Evolutionary conservation across 92 coral and sea anemone genomes (phyloP).

Genomic region (Palythoa heliodiscus): DNA sequence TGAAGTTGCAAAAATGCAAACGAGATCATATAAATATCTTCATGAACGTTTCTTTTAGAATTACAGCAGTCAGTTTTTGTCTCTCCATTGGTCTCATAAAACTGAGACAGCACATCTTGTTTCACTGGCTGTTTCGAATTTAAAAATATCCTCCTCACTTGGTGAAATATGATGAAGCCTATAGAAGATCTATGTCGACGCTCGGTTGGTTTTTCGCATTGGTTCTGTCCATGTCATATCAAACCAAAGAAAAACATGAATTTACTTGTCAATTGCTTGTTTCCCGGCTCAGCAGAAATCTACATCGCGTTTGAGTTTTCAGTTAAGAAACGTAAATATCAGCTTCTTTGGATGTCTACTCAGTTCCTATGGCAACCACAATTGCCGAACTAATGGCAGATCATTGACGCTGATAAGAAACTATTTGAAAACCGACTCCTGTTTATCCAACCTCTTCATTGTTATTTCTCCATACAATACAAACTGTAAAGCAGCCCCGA

Average conservation of each 20-base stretch:
- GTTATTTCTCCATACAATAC: no score
- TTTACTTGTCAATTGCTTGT: neutral
- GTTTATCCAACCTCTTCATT: neutral
- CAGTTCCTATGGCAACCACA: neutral
- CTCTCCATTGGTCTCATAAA: constrained; percentile 1
- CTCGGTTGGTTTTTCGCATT: neutral
- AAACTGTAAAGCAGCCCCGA: neutral
- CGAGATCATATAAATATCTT: constrained; percentile 4
- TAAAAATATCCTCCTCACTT: neutral
- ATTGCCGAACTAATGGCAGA: neutral
- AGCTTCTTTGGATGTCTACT: neutral
- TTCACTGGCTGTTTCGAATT: neutral
- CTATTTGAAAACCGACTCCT: neutral
- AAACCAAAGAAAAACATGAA: neutral
- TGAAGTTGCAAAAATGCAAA: neutral
- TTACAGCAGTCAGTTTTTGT: neutral
- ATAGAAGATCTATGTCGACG: neutral
- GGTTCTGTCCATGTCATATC: neutral
- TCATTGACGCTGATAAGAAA: neutral
- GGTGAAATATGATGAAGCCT: neutral
- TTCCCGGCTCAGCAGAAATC: neutral
- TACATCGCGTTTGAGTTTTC: neutral
- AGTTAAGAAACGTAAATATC: neutral
- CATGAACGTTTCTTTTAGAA: neutral
- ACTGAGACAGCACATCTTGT: constrained; percentile 3